Evolutionary conservation across 2,888 invertebrate species (phyloP), one percentile per base, ranked within the genome.

Genomic region (Tenthredo amoena): DNA sequence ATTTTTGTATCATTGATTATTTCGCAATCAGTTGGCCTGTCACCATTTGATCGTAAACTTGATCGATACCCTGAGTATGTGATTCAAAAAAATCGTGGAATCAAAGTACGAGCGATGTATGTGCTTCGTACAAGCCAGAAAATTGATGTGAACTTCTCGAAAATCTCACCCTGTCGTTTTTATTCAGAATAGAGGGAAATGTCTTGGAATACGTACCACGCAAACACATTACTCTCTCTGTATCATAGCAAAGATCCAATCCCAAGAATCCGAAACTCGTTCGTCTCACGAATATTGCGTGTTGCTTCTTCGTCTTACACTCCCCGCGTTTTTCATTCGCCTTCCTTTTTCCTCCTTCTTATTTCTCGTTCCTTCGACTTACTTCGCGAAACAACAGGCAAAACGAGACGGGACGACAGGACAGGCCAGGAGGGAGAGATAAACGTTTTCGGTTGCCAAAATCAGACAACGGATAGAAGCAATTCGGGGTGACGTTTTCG

Each of bases 401-500:
- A 58, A 50, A 84, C 72, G 76, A 37, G 21, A 15, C 31, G 55
- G 58, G 47, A 84, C 74, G 74, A 40, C 18, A 55, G 74, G 76
- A 84, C 34, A 84, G 76, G 26, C 55, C n/a, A 37, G 72, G 40
- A 40, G 84, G 74, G 76, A 50, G 84, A 83, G 85, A 68, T 85
- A 68, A 77, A 77, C 65, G 76, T 77, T 89, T 88, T 86, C 86
- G 81, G 87, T 87, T 89, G 90, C 90, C 90, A 90, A 89, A 90
- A 90, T 90, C 90, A 89, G 90, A 89, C 89, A 89, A 90, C 87
- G 86, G 88, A 86, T 85, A 82, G 86, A 86, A 87, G 87, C 87
- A 86, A 89, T 89, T 88, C 87, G 76, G 82, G 85, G 87, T 89
- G 88, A 89, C 88, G 87, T 88, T 89, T 87, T 86, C 81, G 81